Conservation (phyloP, 2,888 invertebrate genomes). For the Ormyrus thymus region DNA sequence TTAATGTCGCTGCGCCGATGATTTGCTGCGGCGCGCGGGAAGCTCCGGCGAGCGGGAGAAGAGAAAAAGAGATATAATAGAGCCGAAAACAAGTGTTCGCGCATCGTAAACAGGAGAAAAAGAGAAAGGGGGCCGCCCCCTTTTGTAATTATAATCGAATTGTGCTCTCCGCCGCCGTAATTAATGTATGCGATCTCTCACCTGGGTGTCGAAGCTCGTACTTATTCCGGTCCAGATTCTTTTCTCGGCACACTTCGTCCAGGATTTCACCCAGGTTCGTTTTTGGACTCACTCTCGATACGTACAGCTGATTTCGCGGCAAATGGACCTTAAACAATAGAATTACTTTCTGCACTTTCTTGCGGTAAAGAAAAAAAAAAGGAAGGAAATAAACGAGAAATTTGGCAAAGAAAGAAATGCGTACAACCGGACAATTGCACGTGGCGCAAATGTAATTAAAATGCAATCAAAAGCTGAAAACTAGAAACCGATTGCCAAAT, state of each 20-base stretch:
- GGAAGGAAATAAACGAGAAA: too few species aligned
- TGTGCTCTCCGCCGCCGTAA: neutral
- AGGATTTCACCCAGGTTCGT: conserved; percentile 83
- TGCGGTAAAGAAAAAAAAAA: too few species aligned
- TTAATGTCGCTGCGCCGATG: neutral
- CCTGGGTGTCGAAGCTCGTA: conserved; percentile 88
- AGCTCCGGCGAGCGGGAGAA: neutral
- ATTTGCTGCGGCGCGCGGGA: conserved; percentile 8
- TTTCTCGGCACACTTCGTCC: conserved; percentile 84
- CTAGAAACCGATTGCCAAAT: too few species aligned
- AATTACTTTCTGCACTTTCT: too few species aligned
- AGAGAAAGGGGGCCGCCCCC: too few species aligned
- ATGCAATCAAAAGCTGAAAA: too few species aligned
- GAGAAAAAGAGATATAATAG: neutral
- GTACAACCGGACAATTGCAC: too few species aligned
- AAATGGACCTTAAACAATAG: conserved; percentile 79
- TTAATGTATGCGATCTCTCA: conserved; percentile 66
- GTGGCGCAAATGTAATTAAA: too few species aligned
- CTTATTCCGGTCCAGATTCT: conserved; percentile 83
- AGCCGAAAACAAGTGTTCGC: too few species aligned
- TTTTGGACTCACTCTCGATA: conserved; percentile 83
- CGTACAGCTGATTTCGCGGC: conserved; percentile 87
- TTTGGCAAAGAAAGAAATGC: too few species aligned
- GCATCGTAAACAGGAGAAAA: too few species aligned
- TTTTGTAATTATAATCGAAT: too few species aligned